Conservation (phyloP, 2,888 invertebrate genomes). For the Meghimatium bilineatum region DNA sequence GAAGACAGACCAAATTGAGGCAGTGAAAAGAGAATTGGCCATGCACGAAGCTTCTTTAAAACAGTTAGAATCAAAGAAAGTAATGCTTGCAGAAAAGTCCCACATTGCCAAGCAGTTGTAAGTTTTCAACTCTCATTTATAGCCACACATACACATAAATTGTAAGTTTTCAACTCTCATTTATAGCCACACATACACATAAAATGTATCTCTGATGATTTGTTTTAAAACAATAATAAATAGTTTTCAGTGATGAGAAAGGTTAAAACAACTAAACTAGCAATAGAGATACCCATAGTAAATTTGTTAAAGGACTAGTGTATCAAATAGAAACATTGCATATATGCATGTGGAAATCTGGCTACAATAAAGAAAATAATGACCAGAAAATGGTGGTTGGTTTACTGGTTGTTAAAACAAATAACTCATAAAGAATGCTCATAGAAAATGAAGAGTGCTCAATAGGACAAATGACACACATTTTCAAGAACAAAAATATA, state of each 20-base stretch:
- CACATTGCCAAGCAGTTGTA: background rate
- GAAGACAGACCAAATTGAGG: constrained; percentile 23
- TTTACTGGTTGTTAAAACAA: too few species aligned
- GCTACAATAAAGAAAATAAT: too few species aligned
- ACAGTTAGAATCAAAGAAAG: background rate
- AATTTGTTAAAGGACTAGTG: background rate
- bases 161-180: constrained; percentile 5
- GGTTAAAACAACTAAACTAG: background rate
- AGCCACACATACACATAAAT: background rate
- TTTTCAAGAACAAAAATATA: too few species aligned
- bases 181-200: background rate
- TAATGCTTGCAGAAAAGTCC: background rate
- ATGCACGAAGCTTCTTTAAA: background rate
- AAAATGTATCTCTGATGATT: too few species aligned
- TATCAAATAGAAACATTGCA: background rate
- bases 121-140: background rate
- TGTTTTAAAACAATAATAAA: background rate
- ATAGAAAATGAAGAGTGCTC: too few species aligned
- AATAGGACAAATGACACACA: too few species aligned
- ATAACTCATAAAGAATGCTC: too few species aligned
- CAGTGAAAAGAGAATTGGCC: background rate
- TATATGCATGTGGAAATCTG: too few species aligned
- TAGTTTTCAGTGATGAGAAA: background rate
- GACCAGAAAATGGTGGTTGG: too few species aligned
- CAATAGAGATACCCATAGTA: too few species aligned